These are phyloP conservation scores for Physeter macrocephalus DNA, from an alignment of 2,113 vertebrate genomes.

Conservation along the genomic window DNA sequence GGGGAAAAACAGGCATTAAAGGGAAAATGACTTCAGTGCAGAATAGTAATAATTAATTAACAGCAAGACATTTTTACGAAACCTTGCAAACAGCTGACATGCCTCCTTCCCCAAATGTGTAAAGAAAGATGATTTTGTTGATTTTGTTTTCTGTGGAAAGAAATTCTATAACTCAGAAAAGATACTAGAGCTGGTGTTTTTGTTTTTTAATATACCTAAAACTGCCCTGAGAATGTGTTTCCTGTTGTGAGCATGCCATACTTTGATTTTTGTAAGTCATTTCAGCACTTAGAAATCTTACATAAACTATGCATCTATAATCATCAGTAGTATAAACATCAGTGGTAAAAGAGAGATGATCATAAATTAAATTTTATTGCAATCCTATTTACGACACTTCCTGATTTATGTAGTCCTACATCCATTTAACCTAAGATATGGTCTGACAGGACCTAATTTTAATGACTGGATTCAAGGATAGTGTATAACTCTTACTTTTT, in stretches of 20 bases:
- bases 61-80: constrained; percentile 17
- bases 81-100: not conserved
- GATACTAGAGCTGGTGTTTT: not conserved
- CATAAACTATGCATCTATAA: not conserved
- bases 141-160: not conserved
- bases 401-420: not conserved
- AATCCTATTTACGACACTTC: not conserved
- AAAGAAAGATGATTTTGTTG: constrained; percentile 27
- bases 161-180: not conserved
- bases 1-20: not conserved
- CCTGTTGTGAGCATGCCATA: not conserved
- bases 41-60: constrained; percentile 41
- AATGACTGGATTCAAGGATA: not conserved
- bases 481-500: not conserved
- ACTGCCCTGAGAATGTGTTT: not conserved
- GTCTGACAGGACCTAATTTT: not conserved
- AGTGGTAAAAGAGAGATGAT: not conserved
- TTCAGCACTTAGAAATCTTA: not conserved
- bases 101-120: not conserved
- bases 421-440: not conserved
- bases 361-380: not conserved
- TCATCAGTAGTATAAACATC: not conserved
- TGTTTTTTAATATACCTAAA: not conserved
- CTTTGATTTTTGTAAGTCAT: not conserved
- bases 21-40: not conserved